A percentile compares a stretch with the other conserved stretches of the same genome.
These are phyloP conservation scores for Ceratina australensis DNA, from an alignment of 1,140 invertebrate species.

Conservation along the genomic window DNA sequence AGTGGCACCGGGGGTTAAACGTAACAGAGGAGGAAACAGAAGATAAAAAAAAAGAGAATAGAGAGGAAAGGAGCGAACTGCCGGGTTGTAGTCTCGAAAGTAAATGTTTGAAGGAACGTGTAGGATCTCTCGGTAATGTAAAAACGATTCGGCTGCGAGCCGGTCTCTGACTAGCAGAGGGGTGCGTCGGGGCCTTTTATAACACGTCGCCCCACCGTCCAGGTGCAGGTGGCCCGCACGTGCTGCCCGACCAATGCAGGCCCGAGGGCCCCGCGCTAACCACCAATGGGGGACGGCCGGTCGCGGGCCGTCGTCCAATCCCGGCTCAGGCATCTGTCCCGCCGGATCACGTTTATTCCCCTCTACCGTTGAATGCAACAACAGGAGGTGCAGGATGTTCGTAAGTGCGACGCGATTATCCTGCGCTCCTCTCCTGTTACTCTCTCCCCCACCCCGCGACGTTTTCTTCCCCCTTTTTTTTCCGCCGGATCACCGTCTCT, in stretches of 20 bases:
- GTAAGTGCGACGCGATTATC: conserved; percentile 61
- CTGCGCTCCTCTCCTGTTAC: conserved; percentile 32
- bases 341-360: conserved; percentile 33
- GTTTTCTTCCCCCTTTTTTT: conserved; percentile 13
- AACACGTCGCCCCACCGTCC: conserved; percentile 64
- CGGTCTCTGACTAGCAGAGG: conserved; percentile 71
- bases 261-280: conserved; percentile 71
- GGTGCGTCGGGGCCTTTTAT: conserved; percentile 68
- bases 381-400: conserved; percentile 60
- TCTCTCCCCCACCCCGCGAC: conserved; percentile 14
- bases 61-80: conserved; percentile 5
- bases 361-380: neutral
- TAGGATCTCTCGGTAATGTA: neutral
- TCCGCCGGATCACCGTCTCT: conserved; percentile 10
- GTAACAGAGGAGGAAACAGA: neutral
- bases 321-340: conserved; percentile 65
- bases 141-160: conserved; percentile 67
- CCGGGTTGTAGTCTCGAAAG: conserved; percentile 1
- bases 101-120: neutral
- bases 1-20: conserved; percentile 5
- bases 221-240: conserved; percentile 75
- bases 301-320: conserved; percentile 72
- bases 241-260: conserved; percentile 72
- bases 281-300: conserved; percentile 70
- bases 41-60: too few relatives aligned